phyloP scores from a whole-genome alignment of 2,797 vertebrate genomes.

The Gadopsis marmoratus region DNA sequence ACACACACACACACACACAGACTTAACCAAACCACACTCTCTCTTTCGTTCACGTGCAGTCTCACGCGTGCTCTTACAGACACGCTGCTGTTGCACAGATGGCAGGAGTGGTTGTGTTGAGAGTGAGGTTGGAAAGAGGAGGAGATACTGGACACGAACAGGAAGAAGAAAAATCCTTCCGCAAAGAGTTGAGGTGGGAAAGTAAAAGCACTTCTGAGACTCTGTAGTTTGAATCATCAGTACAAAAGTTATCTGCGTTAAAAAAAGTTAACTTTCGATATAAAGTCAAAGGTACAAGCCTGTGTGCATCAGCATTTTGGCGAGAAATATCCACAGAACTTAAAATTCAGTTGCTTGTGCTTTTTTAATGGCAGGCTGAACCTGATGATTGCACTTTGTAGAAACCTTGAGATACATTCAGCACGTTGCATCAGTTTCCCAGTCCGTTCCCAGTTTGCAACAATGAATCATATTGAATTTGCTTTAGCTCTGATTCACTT shows the following conservation, averaged over 20 bases:
- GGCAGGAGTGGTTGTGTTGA: constrained; percentile 29
- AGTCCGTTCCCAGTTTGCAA: background rate
- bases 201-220: background rate
- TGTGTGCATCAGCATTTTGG: background rate
- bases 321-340: background rate
- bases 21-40: constrained; percentile 53
- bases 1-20: constrained; percentile 18
- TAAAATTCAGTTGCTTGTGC: background rate
- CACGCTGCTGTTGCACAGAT: constrained; percentile 44
- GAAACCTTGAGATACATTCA: background rate
- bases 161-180: constrained; percentile 6
- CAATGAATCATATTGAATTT: background rate
- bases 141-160: constrained; percentile 4
- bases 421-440: background rate
- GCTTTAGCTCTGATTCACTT: background rate
- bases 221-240: constrained; percentile 4
- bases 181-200: background rate
- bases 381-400: background rate
- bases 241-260: background rate
- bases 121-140: constrained; percentile 21
- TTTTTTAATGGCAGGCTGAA: background rate
- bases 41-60: constrained; percentile 53
- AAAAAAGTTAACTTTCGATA: background rate
- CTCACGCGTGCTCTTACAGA: constrained; percentile 46
- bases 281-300: background rate